A percentile compares a stretch with the other conserved stretches of the same genome.
Conservation (phyloP, 2,113 vertebrate genomes). For the Cercopithecus mona region DNA sequence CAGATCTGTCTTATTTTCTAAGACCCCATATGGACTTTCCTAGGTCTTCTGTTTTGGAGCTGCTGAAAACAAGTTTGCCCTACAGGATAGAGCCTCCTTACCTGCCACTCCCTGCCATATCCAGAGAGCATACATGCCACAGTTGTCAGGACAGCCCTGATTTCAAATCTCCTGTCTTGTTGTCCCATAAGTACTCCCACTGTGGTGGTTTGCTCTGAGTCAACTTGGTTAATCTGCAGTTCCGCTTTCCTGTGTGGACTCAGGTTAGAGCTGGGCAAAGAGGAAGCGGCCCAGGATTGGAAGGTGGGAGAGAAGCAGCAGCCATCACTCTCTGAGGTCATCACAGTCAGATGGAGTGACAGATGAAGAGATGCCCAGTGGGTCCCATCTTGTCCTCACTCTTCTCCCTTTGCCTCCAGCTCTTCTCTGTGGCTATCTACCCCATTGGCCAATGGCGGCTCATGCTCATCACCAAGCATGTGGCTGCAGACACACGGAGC, state of each 20-base stretch:
- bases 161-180: not conserved
- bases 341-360: not conserved
- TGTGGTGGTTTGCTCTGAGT: too few species aligned
- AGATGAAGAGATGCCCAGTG: not conserved
- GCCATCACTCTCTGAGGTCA: not conserved
- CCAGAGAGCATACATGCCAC: not conserved
- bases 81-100: not conserved
- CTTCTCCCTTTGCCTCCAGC: not conserved
- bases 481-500: not conserved
- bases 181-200: not conserved
- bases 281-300: not conserved
- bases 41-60: not conserved
- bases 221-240: not conserved
- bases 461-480: not conserved
- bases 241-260: not conserved
- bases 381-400: not conserved
- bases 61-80: not conserved
- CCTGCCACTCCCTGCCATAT: fast-evolving
- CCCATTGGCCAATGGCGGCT: fast-evolving
- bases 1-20: not conserved
- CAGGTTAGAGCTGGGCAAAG: not conserved
- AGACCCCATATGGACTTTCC: not conserved
- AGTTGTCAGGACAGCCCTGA: not conserved
- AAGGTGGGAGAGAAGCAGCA: not conserved
- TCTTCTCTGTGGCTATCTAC: not conserved